Conservation (phyloP, 37 sponge, comb jelly and placozoan species). For the Beroe ovata region DNA sequence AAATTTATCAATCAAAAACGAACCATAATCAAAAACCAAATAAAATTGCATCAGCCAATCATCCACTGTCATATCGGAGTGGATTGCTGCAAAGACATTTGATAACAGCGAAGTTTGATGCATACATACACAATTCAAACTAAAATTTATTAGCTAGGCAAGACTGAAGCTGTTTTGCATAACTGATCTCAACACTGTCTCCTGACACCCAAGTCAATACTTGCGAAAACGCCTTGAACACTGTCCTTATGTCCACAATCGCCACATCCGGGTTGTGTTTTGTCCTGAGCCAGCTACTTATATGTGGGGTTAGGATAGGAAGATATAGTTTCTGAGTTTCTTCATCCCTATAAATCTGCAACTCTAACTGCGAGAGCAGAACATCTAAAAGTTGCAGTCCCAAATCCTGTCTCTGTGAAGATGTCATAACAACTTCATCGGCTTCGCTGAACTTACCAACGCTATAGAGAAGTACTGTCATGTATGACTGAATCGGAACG, state of each 20-base stretch:
- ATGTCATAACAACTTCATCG: conserved; percentile 14
- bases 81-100: too few relatives aligned
- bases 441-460: conserved; percentile 38
- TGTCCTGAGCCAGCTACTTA: conserved; percentile 55
- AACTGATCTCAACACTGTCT: neutral
- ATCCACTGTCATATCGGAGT: too few relatives aligned
- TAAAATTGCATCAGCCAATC: too few relatives aligned
- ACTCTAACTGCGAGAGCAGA: conserved; percentile 19
- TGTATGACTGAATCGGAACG: conserved; percentile 10
- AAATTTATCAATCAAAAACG: too few relatives aligned
- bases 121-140: too few relatives aligned
- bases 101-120: too few relatives aligned
- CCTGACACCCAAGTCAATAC: conserved; percentile 34
- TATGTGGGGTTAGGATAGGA: neutral
- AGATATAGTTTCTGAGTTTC: conserved; percentile 41
- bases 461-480: conserved; percentile 41
- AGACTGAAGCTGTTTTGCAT: neutral
- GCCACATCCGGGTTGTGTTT: conserved; percentile 44
- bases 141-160: too few relatives aligned
- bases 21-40: too few relatives aligned
- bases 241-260: conserved; percentile 25
- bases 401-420: neutral
- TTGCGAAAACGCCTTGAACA: conserved; percentile 18
- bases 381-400: conserved; percentile 3
- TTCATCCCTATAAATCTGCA: conserved; percentile 11